phyloP scores from a whole-genome alignment of 2,797 vertebrate species.

The Buceros bicornis region DNA sequence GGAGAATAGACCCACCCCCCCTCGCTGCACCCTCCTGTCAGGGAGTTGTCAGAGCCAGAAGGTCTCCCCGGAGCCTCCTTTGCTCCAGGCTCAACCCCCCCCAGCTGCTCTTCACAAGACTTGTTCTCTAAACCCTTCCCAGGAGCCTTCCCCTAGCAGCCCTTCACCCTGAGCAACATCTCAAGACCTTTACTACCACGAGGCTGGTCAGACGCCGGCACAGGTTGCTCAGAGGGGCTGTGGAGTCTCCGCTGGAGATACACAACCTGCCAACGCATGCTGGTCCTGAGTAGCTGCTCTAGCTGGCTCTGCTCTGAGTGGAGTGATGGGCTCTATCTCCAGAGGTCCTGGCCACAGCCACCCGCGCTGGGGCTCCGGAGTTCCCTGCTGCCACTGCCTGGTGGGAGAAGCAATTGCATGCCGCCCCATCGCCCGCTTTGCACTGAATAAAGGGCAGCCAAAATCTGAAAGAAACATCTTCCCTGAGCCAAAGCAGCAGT shows the following conservation, averaged over 20 bases:
- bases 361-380: background rate
- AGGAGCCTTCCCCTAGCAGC: background rate
- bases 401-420: conserved; percentile 19
- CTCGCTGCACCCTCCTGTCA: no score
- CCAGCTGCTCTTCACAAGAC: no score
- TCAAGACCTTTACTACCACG: background rate
- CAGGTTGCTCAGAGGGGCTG: background rate
- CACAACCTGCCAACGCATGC: accelerated
- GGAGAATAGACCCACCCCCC: no score
- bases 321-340: background rate
- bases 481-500: background rate
- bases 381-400: conserved; percentile 59
- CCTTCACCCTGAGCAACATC: background rate
- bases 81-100: no score
- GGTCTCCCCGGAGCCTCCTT: no score
- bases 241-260: background rate
- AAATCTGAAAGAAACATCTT: background rate
- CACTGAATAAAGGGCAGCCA: accelerated
- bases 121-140: background rate
- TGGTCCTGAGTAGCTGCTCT: background rate
- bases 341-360: background rate
- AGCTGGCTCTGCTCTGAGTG: background rate
- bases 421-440: background rate
- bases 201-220: background rate
- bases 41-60: no score